Conservation (phyloP, 2,888 invertebrate genomes). For the Drosophila prostipennis region DNA sequence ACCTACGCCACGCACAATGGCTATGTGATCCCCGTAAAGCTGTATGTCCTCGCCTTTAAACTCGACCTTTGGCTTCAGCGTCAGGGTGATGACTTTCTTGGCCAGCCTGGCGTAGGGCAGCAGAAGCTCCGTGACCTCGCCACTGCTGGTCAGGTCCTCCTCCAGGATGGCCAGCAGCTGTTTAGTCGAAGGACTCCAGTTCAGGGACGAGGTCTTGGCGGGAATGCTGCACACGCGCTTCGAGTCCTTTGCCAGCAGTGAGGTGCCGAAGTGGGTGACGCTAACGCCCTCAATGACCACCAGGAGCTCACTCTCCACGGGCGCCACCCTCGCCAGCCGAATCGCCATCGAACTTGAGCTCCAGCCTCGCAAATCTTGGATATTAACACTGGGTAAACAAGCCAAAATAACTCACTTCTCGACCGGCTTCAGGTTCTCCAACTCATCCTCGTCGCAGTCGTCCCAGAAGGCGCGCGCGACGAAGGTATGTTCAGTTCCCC, state of each 20-base stretch:
- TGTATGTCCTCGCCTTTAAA: slow-evolving; percentile 81
- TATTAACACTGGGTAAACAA: slow-evolving; percentile 7
- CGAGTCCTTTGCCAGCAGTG: slow-evolving; percentile 61
- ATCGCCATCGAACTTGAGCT: slow-evolving; percentile 56
- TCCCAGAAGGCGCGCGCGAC: slow-evolving; percentile 84
- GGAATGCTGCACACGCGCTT: slow-evolving; percentile 72
- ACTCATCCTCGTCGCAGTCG: slow-evolving; percentile 82
- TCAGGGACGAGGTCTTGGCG: slow-evolving; percentile 63
- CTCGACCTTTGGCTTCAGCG: slow-evolving; percentile 80
- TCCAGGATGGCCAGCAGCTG: slow-evolving; percentile 76
- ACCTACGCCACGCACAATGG: slow-evolving; percentile 78
- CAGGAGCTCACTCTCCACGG: slow-evolving; percentile 66
- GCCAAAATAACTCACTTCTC: slow-evolving; percentile 60
- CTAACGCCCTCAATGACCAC: slow-evolving; percentile 79
- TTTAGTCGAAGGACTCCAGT: slow-evolving; percentile 49
- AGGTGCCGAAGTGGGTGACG: slow-evolving; percentile 74
- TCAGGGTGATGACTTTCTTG: slow-evolving; percentile 76
- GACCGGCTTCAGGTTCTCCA: slow-evolving; percentile 46
- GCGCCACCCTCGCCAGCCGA: slow-evolving; percentile 27
- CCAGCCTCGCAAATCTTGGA: slow-evolving; percentile 50
- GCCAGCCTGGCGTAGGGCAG: slow-evolving; percentile 73
- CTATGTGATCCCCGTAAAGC: slow-evolving; percentile 71
- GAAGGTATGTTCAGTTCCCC: slow-evolving; percentile 83
- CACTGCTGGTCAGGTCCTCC: slow-evolving; percentile 80
- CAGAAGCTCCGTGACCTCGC: slow-evolving; percentile 76